phyloP scores from a whole-genome alignment of 2,888 invertebrate genomes.

The Rhimphoctona megacephalus region DNA sequence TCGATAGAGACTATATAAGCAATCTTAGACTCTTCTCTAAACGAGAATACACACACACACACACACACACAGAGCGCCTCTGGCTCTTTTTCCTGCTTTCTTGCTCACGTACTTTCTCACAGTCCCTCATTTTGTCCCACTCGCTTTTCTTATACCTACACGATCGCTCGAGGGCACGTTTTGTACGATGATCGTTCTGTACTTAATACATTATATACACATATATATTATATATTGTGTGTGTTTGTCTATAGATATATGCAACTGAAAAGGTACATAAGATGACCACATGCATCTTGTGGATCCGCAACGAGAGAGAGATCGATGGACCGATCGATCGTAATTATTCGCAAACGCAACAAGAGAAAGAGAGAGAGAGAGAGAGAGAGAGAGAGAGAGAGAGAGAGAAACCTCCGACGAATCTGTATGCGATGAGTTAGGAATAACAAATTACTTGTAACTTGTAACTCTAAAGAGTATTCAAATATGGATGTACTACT shows the following conservation, averaged over 20 bases:
- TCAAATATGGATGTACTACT: not conserved
- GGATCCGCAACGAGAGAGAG: conserved; percentile 43
- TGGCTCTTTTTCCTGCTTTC: conserved; percentile 35
- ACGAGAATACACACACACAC: conserved; percentile 6
- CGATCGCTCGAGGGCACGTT: conserved; percentile 52
- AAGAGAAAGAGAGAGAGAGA: conserved; percentile 4
- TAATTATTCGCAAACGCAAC: conserved; percentile 60
- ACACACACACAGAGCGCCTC: not conserved
- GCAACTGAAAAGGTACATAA: not conserved
- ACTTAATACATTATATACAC: conserved; percentile 40
- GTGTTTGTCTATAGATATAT: not conserved
- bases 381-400: not conserved
- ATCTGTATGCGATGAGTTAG: conserved; percentile 52
- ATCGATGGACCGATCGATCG: conserved; percentile 66
- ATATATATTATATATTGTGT: not conserved
- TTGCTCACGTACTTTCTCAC: conserved; percentile 50
- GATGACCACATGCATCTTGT: conserved; percentile 30
- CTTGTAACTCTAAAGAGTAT: conserved; percentile 50
- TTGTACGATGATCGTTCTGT: conserved; percentile 58
- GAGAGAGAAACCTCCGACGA: conserved; percentile 9
- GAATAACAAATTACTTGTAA: conserved; percentile 56
- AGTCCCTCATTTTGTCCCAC: conserved; percentile 52
- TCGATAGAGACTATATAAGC: conserved; percentile 67
- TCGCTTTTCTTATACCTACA: conserved; percentile 58
- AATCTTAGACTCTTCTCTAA: conserved; percentile 41